Conservation (phyloP, 2,113 vertebrate species). For the Toxotes chatareus region DNA sequence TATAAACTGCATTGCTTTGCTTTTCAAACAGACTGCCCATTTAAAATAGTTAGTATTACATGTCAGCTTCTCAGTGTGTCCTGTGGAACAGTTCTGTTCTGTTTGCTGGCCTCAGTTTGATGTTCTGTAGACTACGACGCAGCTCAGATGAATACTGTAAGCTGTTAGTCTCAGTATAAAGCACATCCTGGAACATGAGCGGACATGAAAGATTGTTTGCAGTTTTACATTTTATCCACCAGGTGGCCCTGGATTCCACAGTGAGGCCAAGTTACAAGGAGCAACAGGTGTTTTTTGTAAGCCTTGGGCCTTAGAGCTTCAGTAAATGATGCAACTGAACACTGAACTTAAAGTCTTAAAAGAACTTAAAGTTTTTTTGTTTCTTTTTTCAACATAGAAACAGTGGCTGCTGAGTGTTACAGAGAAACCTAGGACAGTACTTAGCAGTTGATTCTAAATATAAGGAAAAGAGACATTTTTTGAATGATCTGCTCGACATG, state of each 20-base stretch:
- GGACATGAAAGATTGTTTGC: background rate
- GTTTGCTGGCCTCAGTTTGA: background rate
- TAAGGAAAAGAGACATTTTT: too few species aligned
- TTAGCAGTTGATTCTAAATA: too few species aligned
- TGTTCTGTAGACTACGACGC: background rate
- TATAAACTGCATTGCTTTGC: too few species aligned
- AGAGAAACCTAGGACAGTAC: background rate
- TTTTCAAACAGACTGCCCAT: background rate
- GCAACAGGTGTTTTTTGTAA: background rate
- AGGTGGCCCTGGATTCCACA: conserved; percentile 17
- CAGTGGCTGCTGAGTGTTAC: background rate
- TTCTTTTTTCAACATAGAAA: background rate
- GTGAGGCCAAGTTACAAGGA: background rate
- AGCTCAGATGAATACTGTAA: background rate
- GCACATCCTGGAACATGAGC: background rate
- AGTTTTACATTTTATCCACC: conserved; percentile 23
- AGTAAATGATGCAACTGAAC: background rate
- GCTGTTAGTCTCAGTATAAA: background rate
- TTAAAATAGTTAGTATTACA: too few species aligned
- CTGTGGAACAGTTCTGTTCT: background rate
- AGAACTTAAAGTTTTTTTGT: too few species aligned
- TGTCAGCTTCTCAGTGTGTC: background rate
- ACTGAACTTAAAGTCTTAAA: too few species aligned
- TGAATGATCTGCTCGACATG: too few species aligned
- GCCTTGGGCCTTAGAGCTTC: background rate